phyloP scores from a whole-genome alignment of 2,113 vertebrate species.

The Mola mola region DNA sequence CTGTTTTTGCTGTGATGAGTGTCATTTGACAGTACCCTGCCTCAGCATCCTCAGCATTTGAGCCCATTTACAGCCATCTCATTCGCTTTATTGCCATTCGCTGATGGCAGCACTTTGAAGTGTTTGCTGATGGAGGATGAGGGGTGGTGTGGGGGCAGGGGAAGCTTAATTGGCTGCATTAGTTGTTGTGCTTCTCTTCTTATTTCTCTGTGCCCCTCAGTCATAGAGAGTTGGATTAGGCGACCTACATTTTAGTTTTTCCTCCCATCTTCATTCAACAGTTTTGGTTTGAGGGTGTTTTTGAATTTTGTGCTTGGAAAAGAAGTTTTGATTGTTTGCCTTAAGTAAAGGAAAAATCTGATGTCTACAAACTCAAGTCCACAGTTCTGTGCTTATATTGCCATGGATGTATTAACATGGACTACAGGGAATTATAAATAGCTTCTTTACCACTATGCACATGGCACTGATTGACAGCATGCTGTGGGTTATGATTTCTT shows the following conservation, averaged over 20 bases:
- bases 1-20: conserved; percentile 57
- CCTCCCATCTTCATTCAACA: conserved; percentile 13
- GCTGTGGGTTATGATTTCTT: conserved; percentile 65
- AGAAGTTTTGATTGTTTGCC: conserved; percentile 9
- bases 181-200: conserved; percentile 53
- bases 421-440: conserved; percentile 60
- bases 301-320: conserved; percentile 2
- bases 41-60: conserved; percentile 56
- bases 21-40: conserved; percentile 63
- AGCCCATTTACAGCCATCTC: conserved; percentile 56
- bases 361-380: conserved; percentile 8
- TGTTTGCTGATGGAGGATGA: conserved; percentile 49
- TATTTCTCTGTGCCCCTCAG: conserved; percentile 41
- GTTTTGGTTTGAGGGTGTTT: conserved; percentile 13
- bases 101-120: conserved; percentile 76
- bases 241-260: conserved; percentile 47
- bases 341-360: neutral
- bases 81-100: conserved; percentile 66
- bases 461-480: conserved; percentile 69
- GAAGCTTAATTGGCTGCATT: conserved; percentile 72
- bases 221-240: conserved; percentile 39
- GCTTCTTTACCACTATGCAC: conserved; percentile 41
- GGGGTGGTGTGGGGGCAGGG: conserved; percentile 1
- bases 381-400: conserved; percentile 22
- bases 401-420: conserved; percentile 18